These are phyloP conservation scores for Philopotamus ludificatus DNA, from an alignment of 1,140 invertebrate genomes.

Conservation along the genomic window DNA sequence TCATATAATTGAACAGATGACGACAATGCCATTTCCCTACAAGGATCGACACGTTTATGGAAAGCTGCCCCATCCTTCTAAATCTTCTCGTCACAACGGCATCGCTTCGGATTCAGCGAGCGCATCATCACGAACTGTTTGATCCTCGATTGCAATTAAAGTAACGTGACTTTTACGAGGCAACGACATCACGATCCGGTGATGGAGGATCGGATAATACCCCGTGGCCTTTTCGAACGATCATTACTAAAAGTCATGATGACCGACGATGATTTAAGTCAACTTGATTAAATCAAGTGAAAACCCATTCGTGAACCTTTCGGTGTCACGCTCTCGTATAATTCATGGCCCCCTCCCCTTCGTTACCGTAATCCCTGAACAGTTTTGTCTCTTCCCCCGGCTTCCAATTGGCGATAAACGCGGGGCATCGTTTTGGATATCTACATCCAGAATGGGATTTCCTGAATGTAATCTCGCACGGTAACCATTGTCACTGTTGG, in stretches of 20 bases:
- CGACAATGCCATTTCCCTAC: neutral
- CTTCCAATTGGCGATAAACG: no score
- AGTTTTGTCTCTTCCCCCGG: no score
- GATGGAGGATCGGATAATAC: neutral
- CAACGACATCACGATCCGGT: neutral
- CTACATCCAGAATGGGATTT: no score
- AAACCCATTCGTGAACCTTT: neutral
- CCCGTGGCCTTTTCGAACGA: neutral
- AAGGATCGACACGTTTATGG: neutral
- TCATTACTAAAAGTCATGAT: neutral
- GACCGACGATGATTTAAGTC: neutral
- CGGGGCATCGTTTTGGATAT: no score
- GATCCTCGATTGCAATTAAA: conserved; percentile 5
- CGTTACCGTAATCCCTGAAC: no score
- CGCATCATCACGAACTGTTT: neutral
- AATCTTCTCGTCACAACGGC: neutral
- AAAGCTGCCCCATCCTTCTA: neutral
- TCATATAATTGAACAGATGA: no score
- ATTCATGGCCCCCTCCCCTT: no score
- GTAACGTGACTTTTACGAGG: conserved; percentile 11
- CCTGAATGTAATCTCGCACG: no score
- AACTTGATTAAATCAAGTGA: neutral
- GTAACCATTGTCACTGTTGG: no score
- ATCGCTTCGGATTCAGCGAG: neutral
- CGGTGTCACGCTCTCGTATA: no score